Evolutionary conservation across 2,888 invertebrate genomes (phyloP).

Genomic region (Cyclophora albipunctata): DNA sequence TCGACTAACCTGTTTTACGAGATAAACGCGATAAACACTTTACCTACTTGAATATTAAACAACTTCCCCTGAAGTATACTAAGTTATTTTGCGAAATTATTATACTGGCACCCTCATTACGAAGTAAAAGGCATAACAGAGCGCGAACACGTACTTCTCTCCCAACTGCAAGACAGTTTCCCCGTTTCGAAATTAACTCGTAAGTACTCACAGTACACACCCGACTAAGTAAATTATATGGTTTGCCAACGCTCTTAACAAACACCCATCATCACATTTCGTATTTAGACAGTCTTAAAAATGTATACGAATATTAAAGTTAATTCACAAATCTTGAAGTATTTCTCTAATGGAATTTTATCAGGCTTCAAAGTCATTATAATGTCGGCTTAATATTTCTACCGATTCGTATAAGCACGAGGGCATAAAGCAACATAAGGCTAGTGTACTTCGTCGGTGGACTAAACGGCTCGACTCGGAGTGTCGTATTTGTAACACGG

Average conservation of each 20-base stretch:
- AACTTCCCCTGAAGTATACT: slow-evolving; percentile 35
- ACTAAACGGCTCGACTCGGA: slow-evolving; percentile 55
- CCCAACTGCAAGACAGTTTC: slow-evolving; percentile 31
- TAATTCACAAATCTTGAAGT: no score
- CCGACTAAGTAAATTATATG: slow-evolving; percentile 15
- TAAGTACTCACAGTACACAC: slow-evolving; percentile 16
- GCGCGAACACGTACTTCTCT: slow-evolving; percentile 30
- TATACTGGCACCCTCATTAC: slow-evolving; percentile 32
- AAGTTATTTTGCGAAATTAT: slow-evolving; percentile 40
- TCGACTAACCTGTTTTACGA: slow-evolving; percentile 60
- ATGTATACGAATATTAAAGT: not conserved
- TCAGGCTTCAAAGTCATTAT: slow-evolving; percentile 30
- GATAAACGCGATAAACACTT: slow-evolving; percentile 52
- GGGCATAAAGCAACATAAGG: slow-evolving; percentile 48
- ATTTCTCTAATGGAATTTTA: slow-evolving; percentile 30
- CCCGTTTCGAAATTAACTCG: slow-evolving; percentile 32
- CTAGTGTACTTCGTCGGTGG: slow-evolving; percentile 54
- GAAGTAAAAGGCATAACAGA: slow-evolving; percentile 28
- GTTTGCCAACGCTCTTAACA: slow-evolving; percentile 10
- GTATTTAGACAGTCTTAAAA: not conserved
- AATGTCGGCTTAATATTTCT: slow-evolving; percentile 33
- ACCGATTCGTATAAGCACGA: slow-evolving; percentile 23
- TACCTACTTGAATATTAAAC: slow-evolving; percentile 45
- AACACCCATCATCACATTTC: slow-evolving; percentile 1
- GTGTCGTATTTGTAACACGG: slow-evolving; percentile 59